Percentiles rank a stretch among this genome's conserved stretches.
phyloP scores from a whole-genome alignment of 2,888 invertebrate genomes.

The Drepana falcataria region DNA sequence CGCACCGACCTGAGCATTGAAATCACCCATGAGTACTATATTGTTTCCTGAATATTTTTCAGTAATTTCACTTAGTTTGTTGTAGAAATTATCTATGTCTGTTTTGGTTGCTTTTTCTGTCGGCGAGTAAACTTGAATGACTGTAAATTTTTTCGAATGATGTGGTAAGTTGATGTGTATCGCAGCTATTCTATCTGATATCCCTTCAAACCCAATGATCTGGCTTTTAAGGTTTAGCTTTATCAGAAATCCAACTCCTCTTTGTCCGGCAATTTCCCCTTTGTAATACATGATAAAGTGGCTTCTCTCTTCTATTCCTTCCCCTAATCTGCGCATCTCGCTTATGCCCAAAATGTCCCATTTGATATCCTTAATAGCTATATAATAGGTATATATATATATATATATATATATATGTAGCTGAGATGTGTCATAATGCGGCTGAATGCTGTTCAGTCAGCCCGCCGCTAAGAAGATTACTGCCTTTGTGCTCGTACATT shows the following conservation, averaged over 20 bases:
- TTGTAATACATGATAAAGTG: too few relatives aligned
- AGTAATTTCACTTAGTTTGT: too few relatives aligned
- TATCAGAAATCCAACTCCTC: too few relatives aligned
- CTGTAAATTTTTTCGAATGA: constrained; percentile 2
- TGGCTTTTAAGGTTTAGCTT: too few relatives aligned
- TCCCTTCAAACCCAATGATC: too few relatives aligned
- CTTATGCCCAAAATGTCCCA: not conserved
- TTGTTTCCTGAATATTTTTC: too few relatives aligned
- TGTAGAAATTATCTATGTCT: constrained; percentile 9
- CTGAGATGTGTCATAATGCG: too few relatives aligned
- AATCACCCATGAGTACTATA: too few relatives aligned
- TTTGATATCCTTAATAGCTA: not conserved
- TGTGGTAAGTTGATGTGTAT: constrained; percentile 10
- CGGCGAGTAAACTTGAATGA: constrained; percentile 16
- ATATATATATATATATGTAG: too few relatives aligned
- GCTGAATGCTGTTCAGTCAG: not conserved
- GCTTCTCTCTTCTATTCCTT: constrained; percentile 1
- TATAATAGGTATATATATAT: too few relatives aligned
- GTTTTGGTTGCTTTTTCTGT: constrained; percentile 14
- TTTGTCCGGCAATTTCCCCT: too few relatives aligned
- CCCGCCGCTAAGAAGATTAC: not conserved
- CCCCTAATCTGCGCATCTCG: not conserved
- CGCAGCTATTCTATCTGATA: constrained; percentile 14
- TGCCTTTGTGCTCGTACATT: not conserved
- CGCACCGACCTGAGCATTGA: too few relatives aligned